Evolutionary conservation across 1,140 invertebrate species (phyloP), one percentile per base, ranked within the genome.

Genomic region (Paramacrobiotus metropolitanus): DNA sequence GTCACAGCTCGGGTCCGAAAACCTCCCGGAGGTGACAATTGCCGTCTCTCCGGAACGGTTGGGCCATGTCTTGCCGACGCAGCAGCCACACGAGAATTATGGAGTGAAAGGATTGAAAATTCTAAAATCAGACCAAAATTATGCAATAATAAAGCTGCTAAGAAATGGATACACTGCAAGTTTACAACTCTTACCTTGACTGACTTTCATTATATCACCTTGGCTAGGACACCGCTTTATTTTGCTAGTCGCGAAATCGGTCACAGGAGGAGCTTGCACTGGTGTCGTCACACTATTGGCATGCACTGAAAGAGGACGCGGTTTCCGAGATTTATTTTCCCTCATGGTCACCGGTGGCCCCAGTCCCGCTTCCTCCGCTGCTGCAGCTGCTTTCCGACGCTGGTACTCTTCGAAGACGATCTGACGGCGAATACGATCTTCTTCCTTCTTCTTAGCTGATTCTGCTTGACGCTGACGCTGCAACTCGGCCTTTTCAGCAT

Each of bases 391-490:
- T 67, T 68, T 71, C 65, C 66, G 70, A 65, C 64, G 66, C 65
- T 69, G 70, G 62, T 72, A 71, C 4, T 68, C 65, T 45, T 73
- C 72, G 28, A 71, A 61, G 20, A 65, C 62, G 45, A 65, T 65
- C 65, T 70, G 68, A 44, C 67, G 69, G 31, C 61, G 69, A 67
- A n/a, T 29, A 30, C 34, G 45, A 30, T 31, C 15, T 28, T 55
- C 48, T 24, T 55, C 48, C 48, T 55, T 55, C 48, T 55, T 55
- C 15, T 24, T 15, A 24, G 4, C 28, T 15, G 48, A 15, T 28
- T 55, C 48, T 28, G 15, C 48, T 28, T 20, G 48, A 20, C 48
- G 48, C 24, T 55, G 48, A 9, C 48, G 48, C 4, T 15, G 4
- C 48, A 55, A 55, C 15, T 55, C 48, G 15, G 15, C 9, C 48